These are phyloP conservation scores for Orchestia grillus DNA, from an alignment of 1,140 invertebrate species.

Conservation along the genomic window DNA sequence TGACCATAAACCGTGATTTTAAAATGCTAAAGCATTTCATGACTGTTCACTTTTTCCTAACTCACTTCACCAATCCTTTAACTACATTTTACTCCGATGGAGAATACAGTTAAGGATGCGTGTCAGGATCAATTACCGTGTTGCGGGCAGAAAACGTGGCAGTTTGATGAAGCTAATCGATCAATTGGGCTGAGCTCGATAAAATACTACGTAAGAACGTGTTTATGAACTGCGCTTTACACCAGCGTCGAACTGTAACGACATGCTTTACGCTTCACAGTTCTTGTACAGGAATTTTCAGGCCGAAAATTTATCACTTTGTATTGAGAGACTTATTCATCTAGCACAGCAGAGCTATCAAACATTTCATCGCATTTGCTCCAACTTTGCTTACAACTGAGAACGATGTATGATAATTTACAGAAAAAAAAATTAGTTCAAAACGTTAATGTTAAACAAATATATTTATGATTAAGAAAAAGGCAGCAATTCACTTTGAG, in stretches of 20 bases:
- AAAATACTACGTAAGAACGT: no score
- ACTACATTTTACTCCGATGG: not conserved
- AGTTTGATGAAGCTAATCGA: no score
- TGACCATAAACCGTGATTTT: not conserved
- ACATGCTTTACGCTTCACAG: not conserved
- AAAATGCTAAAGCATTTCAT: not conserved
- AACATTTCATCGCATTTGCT: not conserved
- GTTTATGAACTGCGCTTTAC: not conserved
- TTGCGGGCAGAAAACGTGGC: no score
- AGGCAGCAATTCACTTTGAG: no score
- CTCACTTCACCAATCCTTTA: not conserved
- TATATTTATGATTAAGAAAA: no score
- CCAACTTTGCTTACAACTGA: not conserved
- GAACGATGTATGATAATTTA: not conserved
- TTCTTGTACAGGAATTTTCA: not conserved
- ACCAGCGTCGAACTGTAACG: not conserved
- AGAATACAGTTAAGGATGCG: not conserved
- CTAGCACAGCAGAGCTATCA: not conserved
- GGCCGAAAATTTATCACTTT: not conserved
- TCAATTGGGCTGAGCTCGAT: no score
- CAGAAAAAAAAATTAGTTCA: not conserved
- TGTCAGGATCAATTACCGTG: not conserved
- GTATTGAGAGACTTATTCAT: not conserved
- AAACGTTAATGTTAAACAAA: no score
- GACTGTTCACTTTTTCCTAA: not conserved